These are phyloP conservation scores for Tamandua tetradactyla DNA, from an alignment of 2,797 vertebrate species.

Conservation along the genomic window DNA sequence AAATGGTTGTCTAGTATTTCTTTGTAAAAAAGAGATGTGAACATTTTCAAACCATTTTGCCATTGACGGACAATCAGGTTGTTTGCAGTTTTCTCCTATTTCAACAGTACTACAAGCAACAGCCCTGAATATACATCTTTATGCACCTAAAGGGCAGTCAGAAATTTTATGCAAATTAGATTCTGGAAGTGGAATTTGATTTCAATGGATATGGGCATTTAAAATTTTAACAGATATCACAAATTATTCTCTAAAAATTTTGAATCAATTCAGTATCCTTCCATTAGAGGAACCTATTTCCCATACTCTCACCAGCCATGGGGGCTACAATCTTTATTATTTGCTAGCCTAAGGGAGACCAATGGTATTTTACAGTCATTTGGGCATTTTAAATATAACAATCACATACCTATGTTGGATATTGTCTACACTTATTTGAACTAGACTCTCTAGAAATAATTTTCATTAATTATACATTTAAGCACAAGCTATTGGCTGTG, in stretches of 20 bases:
- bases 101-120: not conserved
- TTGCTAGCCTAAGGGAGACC: not conserved
- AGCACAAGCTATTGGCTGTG: not conserved
- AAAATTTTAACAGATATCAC: not conserved
- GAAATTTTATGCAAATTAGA: not conserved
- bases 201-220: not conserved
- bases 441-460: not conserved
- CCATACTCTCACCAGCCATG: not conserved
- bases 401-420: not conserved
- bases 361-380: not conserved
- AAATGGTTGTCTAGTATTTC: not conserved
- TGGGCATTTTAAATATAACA: not conserved
- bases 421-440: not conserved
- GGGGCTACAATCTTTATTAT: not conserved
- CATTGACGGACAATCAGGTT: not conserved
- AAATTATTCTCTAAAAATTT: not conserved
- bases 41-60: constrained; percentile 2
- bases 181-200: not conserved
- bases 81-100: not conserved
- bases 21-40: not conserved
- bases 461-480: not conserved
- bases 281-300: not conserved
- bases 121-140: not conserved
- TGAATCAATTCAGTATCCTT: not conserved
- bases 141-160: not conserved